phyloP scores from a whole-genome alignment of 2,888 invertebrate genomes.

The Amiota communis region DNA sequence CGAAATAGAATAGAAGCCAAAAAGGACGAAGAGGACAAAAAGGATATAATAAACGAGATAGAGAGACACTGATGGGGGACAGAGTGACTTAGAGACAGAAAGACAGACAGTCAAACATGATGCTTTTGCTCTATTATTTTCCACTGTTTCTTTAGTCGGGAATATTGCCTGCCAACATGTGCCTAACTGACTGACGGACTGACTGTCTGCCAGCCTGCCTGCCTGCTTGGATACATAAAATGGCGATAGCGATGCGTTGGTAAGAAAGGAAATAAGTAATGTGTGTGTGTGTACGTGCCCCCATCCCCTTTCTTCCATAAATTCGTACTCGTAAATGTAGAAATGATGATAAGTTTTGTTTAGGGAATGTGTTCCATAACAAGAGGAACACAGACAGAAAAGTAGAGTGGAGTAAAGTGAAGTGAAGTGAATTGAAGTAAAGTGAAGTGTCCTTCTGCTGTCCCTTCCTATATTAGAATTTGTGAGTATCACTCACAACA shows the following conservation, averaged over 20 bases:
- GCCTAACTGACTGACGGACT: neutral
- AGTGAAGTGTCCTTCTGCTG: conserved; percentile 44
- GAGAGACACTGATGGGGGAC: neutral
- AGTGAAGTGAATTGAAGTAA: neutral
- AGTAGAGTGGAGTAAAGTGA: neutral
- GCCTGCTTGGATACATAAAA: neutral
- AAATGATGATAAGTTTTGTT: conserved; percentile 60
- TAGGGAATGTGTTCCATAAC: neutral
- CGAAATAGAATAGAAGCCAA: neutral
- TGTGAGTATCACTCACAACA: conserved; percentile 37
- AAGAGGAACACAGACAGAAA: conserved; percentile 26
- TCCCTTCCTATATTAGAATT: conserved; percentile 12
- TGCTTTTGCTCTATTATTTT: conserved; percentile 28
- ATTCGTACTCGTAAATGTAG: conserved; percentile 50
- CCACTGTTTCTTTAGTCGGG: neutral
- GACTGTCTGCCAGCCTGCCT: neutral
- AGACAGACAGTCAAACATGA: neutral
- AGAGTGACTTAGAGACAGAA: neutral
- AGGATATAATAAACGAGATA: neutral
- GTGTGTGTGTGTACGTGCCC: no score
- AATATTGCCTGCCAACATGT: conserved; percentile 18
- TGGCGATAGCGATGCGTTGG: neutral
- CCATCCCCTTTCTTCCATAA: neutral
- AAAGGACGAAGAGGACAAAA: neutral
- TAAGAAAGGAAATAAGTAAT: no score